phyloP scores from a whole-genome alignment of 1,140 invertebrate genomes.

The Penaeus vannamei region DNA sequence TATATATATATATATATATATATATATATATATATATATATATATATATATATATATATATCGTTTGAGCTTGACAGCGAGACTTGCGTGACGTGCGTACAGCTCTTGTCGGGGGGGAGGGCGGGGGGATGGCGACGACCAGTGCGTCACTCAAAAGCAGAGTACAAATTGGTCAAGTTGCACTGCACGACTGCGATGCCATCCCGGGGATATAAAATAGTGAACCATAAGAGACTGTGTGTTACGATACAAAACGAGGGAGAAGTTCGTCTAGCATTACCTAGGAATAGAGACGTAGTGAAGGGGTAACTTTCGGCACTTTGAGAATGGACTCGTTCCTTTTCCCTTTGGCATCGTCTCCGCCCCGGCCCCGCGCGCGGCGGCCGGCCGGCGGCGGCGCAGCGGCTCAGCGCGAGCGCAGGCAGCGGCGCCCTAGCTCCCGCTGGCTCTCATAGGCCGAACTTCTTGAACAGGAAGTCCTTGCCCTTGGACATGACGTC shows the following conservation, averaged over 20 bases:
- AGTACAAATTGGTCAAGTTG: conserved; percentile 39
- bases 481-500: conserved; percentile 67
- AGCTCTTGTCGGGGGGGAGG: background rate
- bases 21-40: too few relatives aligned
- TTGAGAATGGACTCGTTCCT: conserved; percentile 40
- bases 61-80: too few relatives aligned
- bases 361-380: background rate
- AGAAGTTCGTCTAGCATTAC: conserved; percentile 27
- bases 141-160: background rate
- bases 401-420: background rate
- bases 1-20: too few relatives aligned
- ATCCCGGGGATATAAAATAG: conserved; percentile 34
- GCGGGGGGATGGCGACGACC: background rate
- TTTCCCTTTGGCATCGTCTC: conserved; percentile 20
- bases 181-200: conserved; percentile 32
- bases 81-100: too few relatives aligned
- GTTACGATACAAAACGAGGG: conserved; percentile 43
- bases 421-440: conserved; percentile 34
- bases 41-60: too few relatives aligned
- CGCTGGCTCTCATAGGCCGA: conserved; percentile 66
- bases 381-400: background rate
- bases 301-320: conserved; percentile 41
- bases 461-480: conserved; percentile 68
- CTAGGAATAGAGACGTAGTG: conserved; percentile 26
- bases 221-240: conserved; percentile 28